A percentile compares a stretch with the other conserved stretches of the same genome.
phyloP scores from a whole-genome alignment of 2,113 vertebrate species.

The Colius striatus region DNA sequence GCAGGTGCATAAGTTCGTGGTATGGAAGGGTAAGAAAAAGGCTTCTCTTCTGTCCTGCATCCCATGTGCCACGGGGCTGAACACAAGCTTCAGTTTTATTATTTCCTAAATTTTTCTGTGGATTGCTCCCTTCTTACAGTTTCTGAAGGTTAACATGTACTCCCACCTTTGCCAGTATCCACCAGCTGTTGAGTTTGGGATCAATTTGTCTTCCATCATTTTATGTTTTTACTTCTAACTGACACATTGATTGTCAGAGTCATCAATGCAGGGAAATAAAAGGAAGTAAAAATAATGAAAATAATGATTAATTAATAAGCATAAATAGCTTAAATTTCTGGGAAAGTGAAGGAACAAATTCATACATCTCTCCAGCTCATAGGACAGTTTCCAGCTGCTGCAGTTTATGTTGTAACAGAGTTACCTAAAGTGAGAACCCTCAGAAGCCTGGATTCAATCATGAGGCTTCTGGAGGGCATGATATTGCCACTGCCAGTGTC shows the following conservation, averaged over 20 bases:
- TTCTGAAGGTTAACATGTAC: background rate
- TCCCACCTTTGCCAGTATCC: background rate
- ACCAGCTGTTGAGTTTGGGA: background rate
- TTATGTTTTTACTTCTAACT: background rate
- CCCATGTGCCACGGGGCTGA: background rate
- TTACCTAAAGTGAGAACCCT: background rate
- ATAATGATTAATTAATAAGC: background rate
- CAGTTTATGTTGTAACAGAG: background rate
- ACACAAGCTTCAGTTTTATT: background rate
- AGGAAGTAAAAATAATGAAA: background rate
- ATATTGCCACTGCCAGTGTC: background rate
- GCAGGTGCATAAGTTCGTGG: background rate
- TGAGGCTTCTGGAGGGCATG: background rate
- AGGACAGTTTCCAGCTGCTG: background rate
- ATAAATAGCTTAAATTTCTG: background rate
- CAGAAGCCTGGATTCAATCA: background rate
- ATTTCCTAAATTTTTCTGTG: background rate
- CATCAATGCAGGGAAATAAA: background rate
- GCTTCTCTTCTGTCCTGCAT: background rate
- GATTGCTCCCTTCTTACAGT: background rate
- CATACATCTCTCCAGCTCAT: background rate
- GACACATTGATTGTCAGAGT: background rate
- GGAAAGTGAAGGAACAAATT: background rate
- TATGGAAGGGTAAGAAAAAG: background rate
- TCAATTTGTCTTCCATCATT: fast-evolving